Evolutionary conservation across 2,113 vertebrate species (phyloP).

Genomic region (Peromyscus maniculatus): DNA sequence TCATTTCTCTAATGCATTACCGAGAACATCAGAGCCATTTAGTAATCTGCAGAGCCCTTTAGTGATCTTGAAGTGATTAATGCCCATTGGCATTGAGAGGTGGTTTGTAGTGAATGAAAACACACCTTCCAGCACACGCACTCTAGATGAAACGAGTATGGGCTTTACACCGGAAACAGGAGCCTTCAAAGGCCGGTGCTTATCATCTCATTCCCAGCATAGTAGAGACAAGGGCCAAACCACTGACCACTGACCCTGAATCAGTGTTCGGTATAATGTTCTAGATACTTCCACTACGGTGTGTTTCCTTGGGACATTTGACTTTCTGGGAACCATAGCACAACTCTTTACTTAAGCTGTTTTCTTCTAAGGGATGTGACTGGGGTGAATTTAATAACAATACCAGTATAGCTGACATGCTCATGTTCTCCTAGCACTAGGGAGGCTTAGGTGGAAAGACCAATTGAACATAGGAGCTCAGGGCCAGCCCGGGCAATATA

Average conservation of each 20-base stretch:
- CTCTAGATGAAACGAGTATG: neutral
- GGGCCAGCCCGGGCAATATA: neutral
- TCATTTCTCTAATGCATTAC: slow-evolving; percentile 60
- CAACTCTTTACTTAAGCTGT: neutral
- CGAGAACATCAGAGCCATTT: slow-evolving; percentile 41
- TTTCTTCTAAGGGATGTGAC: neutral
- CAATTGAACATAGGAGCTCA: neutral
- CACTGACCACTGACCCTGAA: neutral
- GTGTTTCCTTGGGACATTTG: neutral
- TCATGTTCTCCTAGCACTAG: neutral
- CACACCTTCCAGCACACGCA: neutral
- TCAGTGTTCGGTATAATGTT: neutral
- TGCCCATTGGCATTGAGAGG: slow-evolving; percentile 11
- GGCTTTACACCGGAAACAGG: neutral
- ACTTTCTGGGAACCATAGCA: neutral
- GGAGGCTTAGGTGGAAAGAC: neutral
- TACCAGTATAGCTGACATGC: neutral
- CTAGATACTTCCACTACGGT: neutral
- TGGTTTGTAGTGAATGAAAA: slow-evolving; percentile 54
- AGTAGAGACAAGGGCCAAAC: neutral
- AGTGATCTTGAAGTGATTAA: slow-evolving; percentile 58
- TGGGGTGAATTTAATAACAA: neutral
- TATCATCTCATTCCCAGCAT: neutral
- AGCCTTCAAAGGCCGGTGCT: neutral
- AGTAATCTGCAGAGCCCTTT: slow-evolving; percentile 31